These are phyloP conservation scores for Tylochromis polylepis DNA, from an alignment of 2,113 vertebrate species.

Conservation along the genomic window DNA sequence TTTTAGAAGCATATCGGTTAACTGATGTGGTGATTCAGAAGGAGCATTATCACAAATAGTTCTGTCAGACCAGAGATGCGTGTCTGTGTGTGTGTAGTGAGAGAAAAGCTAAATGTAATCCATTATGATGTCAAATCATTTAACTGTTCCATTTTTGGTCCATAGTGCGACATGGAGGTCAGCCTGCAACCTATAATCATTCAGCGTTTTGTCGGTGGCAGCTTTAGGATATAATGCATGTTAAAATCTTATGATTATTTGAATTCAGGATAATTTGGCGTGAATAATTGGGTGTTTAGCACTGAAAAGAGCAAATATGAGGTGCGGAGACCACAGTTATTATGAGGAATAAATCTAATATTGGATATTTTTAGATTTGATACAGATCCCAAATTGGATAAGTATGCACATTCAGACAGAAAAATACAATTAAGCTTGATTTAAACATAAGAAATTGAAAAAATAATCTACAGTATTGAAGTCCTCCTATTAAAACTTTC, in stretches of 20 bases:
- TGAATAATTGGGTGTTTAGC: background rate
- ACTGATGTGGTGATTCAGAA: constrained; percentile 40
- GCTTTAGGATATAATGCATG: background rate
- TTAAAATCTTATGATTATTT: background rate
- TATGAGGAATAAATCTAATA: background rate
- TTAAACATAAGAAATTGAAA: background rate
- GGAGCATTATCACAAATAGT: constrained; percentile 20
- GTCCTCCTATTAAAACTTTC: background rate
- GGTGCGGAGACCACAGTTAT: background rate
- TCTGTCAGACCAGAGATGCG: constrained; percentile 6
- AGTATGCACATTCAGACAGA: background rate
- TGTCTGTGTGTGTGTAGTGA: background rate
- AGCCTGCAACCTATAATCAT: background rate
- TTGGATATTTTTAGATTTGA: background rate
- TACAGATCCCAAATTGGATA: background rate
- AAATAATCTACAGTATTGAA: background rate
- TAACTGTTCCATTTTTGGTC: background rate
- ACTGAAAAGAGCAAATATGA: background rate
- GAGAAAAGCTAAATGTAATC: background rate
- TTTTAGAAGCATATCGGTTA: constrained; percentile 45
- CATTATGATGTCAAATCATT: background rate
- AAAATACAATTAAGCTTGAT: background rate
- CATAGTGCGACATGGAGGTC: background rate
- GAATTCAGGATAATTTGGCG: background rate
- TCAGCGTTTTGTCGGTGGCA: background rate